A percentile compares a stretch with the other conserved stretches of the same genome.
phyloP scores from a whole-genome alignment of 2,113 vertebrate species.

The Pseudopodoces humilis region DNA sequence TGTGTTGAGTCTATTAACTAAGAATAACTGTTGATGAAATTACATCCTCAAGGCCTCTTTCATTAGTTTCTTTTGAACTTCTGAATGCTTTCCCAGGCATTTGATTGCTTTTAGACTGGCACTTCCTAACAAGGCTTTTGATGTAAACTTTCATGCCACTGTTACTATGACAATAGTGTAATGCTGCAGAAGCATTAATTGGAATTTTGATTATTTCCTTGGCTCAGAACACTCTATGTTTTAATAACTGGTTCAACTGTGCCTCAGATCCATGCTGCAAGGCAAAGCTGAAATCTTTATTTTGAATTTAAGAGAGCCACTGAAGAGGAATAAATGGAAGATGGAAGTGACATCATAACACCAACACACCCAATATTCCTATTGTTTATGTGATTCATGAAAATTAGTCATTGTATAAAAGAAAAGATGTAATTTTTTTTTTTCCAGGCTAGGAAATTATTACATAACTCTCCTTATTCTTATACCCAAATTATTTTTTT shows the following conservation, averaged over 20 bases:
- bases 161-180: slow-evolving; percentile 66
- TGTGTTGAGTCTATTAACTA: slow-evolving; percentile 18
- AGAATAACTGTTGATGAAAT: slow-evolving; percentile 23
- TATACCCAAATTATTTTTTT: neutral
- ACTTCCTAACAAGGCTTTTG: slow-evolving; percentile 59
- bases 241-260: slow-evolving; percentile 59
- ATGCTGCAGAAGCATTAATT: slow-evolving; percentile 46
- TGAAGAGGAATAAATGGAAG: neutral
- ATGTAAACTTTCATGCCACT: slow-evolving; percentile 58
- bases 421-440: neutral
- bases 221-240: slow-evolving; percentile 40
- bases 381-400: neutral
- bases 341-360: neutral
- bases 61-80: slow-evolving; percentile 67
- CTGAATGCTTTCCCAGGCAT: slow-evolving; percentile 56
- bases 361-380: neutral
- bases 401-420: neutral
- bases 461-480: neutral
- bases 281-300: slow-evolving; percentile 33
- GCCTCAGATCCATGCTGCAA: slow-evolving; percentile 31
- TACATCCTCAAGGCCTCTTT: slow-evolving; percentile 46
- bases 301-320: neutral
- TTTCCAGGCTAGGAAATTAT: neutral
- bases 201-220: slow-evolving; percentile 58
- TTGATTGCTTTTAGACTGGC: slow-evolving; percentile 52